A percentile compares a stretch with the other conserved stretches of the same genome.
Evolutionary conservation across 2,113 vertebrate species (phyloP).

Genomic region (Lamprotornis superbus): DNA sequence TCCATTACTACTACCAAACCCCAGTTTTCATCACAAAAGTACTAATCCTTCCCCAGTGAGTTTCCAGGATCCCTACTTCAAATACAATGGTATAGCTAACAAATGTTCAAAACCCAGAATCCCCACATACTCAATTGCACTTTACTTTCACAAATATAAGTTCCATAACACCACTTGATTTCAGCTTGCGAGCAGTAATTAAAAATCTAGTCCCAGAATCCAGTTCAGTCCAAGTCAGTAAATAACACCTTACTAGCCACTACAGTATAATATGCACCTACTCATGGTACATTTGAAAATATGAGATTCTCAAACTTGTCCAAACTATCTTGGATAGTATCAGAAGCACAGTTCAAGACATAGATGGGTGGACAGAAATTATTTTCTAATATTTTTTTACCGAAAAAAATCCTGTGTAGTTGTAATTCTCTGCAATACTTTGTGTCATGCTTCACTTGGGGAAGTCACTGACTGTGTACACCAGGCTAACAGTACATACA

Average conservation of each 20-base stretch:
- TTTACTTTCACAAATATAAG: neutral
- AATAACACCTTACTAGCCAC: neutral
- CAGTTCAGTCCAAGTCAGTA: neutral
- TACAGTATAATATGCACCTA: neutral
- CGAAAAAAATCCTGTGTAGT: neutral
- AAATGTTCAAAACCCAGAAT: neutral
- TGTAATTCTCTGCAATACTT: neutral
- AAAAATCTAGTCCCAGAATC: neutral
- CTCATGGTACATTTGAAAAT: neutral
- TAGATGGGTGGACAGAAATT: neutral
- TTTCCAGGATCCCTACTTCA: neutral
- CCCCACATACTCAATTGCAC: accelerated
- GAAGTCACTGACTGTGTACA: neutral
- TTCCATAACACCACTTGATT: neutral
- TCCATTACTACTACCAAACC: neutral
- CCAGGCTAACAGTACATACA: neutral
- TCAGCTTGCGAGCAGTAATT: neutral
- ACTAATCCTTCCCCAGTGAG: neutral
- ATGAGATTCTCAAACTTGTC: neutral
- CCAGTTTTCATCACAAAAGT: neutral
- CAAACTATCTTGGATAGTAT: neutral
- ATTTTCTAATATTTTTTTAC: neutral
- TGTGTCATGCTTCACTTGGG: neutral
- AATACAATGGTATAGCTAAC: neutral
- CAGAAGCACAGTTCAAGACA: neutral